phyloP scores from a whole-genome alignment of 2,888 invertebrate species.

The Ophion costatus region DNA sequence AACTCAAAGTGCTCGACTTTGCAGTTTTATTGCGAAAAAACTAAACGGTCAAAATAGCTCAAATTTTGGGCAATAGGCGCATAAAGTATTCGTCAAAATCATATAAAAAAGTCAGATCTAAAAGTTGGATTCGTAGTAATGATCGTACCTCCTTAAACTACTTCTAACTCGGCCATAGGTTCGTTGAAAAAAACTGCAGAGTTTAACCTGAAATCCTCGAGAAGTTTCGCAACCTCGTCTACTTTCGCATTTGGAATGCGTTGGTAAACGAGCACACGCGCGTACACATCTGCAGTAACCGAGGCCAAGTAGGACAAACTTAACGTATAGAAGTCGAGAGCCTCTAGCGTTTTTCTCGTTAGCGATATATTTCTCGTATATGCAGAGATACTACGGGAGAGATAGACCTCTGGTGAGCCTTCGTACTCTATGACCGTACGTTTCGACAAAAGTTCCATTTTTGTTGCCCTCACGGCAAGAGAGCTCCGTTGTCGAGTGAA shows the following conservation, averaged over 20 bases:
- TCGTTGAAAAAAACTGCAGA: constrained; percentile 38
- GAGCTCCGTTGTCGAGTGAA: constrained; percentile 10
- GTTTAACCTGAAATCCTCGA: constrained; percentile 44
- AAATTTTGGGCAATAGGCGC: no score
- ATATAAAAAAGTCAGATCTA: no score
- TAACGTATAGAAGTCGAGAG: constrained; percentile 65
- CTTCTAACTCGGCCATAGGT: constrained; percentile 40
- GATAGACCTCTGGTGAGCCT: constrained; percentile 28
- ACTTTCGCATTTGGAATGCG: constrained; percentile 41
- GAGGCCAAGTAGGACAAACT: constrained; percentile 72
- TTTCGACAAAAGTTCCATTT: constrained; percentile 75
- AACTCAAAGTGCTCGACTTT: no score
- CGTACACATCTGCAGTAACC: constrained; percentile 42
- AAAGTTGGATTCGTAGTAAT: no score
- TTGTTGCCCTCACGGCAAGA: constrained; percentile 54
- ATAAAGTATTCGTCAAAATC: no score
- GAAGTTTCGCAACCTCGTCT: constrained; percentile 51
- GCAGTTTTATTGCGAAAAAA: no score
- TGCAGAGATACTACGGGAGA: constrained; percentile 17
- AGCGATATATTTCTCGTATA: constrained; percentile 24
- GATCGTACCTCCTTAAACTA: no score
- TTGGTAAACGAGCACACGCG: constrained; percentile 21
- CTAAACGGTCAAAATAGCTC: no score
- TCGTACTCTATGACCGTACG: constrained; percentile 58
- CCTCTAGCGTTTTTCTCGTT: constrained; percentile 53